Evolutionary conservation across 1,140 invertebrate genomes (phyloP).

Genomic region (Euwallacea similis): DNA sequence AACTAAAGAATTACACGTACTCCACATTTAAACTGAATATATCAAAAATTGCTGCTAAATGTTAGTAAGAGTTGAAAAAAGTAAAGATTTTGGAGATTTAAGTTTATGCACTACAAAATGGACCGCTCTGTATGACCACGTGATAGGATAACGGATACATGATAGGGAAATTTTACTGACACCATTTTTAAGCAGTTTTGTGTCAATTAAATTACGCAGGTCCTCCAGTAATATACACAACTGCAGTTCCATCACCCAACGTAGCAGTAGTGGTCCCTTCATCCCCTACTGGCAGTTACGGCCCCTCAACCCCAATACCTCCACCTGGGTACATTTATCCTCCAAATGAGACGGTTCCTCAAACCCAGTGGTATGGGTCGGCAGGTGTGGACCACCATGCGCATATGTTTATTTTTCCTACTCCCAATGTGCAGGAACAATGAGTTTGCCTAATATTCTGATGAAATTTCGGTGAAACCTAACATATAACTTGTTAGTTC

Average conservation of each 20-base stretch:
- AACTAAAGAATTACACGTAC: no score
- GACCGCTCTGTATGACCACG: no score
- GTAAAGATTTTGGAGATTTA: no score
- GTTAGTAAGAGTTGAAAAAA: no score
- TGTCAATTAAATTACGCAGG: slow-evolving; percentile 13
- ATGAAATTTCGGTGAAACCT: no score
- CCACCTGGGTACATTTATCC: slow-evolving; percentile 45
- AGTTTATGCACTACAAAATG: no score
- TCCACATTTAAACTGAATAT: no score
- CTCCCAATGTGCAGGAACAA: background rate
- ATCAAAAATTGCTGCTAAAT: no score
- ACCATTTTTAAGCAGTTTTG: background rate
- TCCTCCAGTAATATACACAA: slow-evolving; percentile 41
- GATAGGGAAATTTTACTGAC: no score
- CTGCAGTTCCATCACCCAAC: slow-evolving; percentile 36
- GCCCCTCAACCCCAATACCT: slow-evolving; percentile 31
- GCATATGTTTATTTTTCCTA: slow-evolving; percentile 50
- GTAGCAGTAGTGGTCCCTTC: slow-evolving; percentile 40
- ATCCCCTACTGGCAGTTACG: slow-evolving; percentile 30
- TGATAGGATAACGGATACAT: no score
- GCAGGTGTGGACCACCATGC: slow-evolving; percentile 31
- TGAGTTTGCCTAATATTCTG: background rate
- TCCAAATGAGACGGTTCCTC: slow-evolving; percentile 39
- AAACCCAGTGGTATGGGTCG: background rate
- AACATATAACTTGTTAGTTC: no score